phyloP scores from a whole-genome alignment of 2,888 invertebrate species.

The Podotricha telesiphe region DNA sequence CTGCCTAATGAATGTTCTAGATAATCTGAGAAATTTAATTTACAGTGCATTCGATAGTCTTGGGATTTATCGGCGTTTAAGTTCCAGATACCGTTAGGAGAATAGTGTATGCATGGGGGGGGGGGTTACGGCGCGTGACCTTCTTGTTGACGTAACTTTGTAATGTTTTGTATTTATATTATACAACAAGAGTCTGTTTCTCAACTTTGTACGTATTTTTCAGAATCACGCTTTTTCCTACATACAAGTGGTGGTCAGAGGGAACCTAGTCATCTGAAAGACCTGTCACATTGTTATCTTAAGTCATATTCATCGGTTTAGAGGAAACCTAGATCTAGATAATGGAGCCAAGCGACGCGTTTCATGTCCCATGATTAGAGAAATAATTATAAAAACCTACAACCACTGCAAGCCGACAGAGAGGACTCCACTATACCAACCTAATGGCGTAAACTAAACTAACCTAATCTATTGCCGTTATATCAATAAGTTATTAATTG shows the following conservation, averaged over 20 bases:
- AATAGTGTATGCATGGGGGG: background rate
- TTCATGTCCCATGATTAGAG: no score
- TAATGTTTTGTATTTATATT: background rate
- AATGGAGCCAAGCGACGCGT: no score
- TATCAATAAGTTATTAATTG: slow-evolving; percentile 34
- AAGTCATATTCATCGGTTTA: no score
- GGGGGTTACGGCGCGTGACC: slow-evolving; percentile 7
- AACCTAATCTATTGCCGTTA: slow-evolving; percentile 4
- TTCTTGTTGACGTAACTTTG: background rate
- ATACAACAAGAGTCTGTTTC: no score
- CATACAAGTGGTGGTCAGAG: no score
- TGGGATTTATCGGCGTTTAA: slow-evolving; percentile 31
- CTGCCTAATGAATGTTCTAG: slow-evolving; percentile 38
- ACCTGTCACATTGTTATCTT: no score
- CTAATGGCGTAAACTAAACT: background rate
- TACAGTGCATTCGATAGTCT: slow-evolving; percentile 28
- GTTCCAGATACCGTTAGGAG: slow-evolving; percentile 9
- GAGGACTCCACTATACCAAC: background rate
- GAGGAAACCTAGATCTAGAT: no score
- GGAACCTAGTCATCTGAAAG: no score
- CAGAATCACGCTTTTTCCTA: no score
- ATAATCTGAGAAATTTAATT: slow-evolving; percentile 41
- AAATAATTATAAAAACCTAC: background rate
- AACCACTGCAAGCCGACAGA: background rate
- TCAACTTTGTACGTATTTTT: no score